Percentiles rank a stretch among this genome's conserved stretches.
These are phyloP conservation scores for Neodontobutis hainanensis DNA, from an alignment of 2,113 vertebrate genomes.

Conservation along the genomic window DNA sequence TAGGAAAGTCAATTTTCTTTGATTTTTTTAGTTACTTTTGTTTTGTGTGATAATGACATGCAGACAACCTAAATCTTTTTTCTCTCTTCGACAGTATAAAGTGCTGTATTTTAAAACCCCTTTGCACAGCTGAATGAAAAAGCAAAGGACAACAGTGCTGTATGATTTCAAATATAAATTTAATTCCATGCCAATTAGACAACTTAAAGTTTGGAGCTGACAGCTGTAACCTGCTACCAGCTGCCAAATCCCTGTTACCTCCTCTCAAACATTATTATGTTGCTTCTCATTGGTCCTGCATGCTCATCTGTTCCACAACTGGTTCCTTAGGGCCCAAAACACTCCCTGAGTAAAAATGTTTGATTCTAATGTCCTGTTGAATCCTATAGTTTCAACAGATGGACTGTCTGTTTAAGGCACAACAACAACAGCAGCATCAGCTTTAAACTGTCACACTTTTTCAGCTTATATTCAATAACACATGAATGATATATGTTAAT, in stretches of 20 bases:
- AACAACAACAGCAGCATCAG: not conserved
- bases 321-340: slow-evolving; percentile 43
- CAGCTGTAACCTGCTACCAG: slow-evolving; percentile 51
- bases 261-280: slow-evolving; percentile 22
- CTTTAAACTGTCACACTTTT: too few relatives aligned
- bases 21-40: slow-evolving; percentile 71
- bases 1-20: slow-evolving; percentile 67
- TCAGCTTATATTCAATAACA: too few relatives aligned
- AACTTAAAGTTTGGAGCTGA: slow-evolving; percentile 38
- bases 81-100: slow-evolving; percentile 1
- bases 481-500: too few relatives aligned
- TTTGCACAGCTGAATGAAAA: slow-evolving; percentile 2
- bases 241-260: slow-evolving; percentile 43
- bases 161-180: slow-evolving; percentile 8
- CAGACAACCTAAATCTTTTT: slow-evolving; percentile 4
- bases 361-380: slow-evolving; percentile 42
- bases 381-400: slow-evolving; percentile 13
- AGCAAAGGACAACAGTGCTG: not conserved
- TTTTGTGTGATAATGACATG: slow-evolving; percentile 1
- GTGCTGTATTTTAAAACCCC: not conserved
- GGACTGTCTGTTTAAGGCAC: slow-evolving; percentile 30
- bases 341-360: slow-evolving; percentile 42
- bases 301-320: slow-evolving; percentile 57
- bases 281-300: slow-evolving; percentile 23
- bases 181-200: slow-evolving; percentile 42